A percentile compares a stretch with the other conserved stretches of the same genome.
Evolutionary conservation across 2,113 vertebrate genomes (phyloP).

Genomic region (Neoarius graeffei): DNA sequence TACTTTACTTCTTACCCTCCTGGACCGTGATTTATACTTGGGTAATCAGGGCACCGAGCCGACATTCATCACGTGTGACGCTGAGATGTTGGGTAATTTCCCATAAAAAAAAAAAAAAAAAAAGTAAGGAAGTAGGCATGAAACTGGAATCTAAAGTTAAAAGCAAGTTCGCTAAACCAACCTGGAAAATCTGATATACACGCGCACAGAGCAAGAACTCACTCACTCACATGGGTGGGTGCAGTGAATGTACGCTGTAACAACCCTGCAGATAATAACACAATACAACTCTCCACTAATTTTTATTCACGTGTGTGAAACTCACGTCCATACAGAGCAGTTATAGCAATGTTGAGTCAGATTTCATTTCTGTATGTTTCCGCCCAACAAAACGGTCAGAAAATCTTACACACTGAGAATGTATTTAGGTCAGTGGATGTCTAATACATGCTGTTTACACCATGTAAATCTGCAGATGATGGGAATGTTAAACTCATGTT

Average conservation of each 20-base stretch:
- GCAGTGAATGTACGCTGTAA: slow-evolving; percentile 6
- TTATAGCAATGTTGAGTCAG: slow-evolving; percentile 43
- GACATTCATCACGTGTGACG: not conserved
- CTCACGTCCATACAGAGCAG: slow-evolving; percentile 50
- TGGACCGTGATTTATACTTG: slow-evolving; percentile 17
- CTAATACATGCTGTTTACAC: slow-evolving; percentile 52
- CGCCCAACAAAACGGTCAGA: slow-evolving; percentile 44
- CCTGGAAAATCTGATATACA: not conserved
- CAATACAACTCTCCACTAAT: slow-evolving; percentile 37
- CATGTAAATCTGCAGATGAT: slow-evolving; percentile 45
- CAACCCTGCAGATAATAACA: slow-evolving; percentile 44
- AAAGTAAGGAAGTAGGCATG: not conserved
- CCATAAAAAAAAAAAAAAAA: slow-evolving; percentile 38
- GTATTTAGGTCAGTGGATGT: slow-evolving; percentile 46
- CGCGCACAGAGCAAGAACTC: not conserved
- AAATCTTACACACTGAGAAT: slow-evolving; percentile 42
- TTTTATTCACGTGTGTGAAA: slow-evolving; percentile 55
- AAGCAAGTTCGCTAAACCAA: not conserved
- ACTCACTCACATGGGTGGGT: not conserved
- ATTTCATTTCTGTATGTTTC: slow-evolving; percentile 45
- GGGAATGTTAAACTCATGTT: slow-evolving; percentile 47
- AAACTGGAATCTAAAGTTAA: not conserved
- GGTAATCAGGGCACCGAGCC: not conserved
- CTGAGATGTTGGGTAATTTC: not conserved
- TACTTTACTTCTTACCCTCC: not conserved